Evolutionary conservation across 2,113 vertebrate genomes (phyloP).

Genomic region (Mobula birostris): DNA sequence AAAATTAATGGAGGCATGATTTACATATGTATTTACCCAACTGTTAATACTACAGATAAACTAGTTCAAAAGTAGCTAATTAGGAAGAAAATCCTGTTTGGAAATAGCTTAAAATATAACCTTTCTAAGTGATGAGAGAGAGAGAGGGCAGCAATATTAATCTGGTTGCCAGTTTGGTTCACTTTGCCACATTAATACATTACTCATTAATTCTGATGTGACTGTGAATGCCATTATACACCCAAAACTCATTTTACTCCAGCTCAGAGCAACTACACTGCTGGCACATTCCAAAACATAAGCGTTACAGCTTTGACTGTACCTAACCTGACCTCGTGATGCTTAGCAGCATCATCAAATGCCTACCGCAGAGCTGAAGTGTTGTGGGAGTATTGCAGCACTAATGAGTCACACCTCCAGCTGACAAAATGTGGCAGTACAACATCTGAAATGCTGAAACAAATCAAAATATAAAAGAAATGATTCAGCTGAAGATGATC

Average conservation of each 20-base stretch:
- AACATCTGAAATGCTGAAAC: conserved; percentile 24
- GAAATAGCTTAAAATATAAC: conserved; percentile 1
- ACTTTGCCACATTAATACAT: neutral
- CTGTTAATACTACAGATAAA: neutral
- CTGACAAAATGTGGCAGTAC: conserved; percentile 16
- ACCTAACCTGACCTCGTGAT: conserved; percentile 29
- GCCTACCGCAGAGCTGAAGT: neutral
- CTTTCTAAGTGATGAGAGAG: neutral
- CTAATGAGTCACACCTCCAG: conserved; percentile 34
- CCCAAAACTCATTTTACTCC: neutral
- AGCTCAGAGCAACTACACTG: neutral
- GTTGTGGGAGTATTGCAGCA: conserved; percentile 30
- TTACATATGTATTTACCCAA: neutral
- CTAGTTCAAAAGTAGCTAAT: neutral
- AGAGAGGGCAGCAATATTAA: neutral
- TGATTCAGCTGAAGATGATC: neutral
- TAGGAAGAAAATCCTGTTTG: neutral
- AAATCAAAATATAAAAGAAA: conserved; percentile 18
- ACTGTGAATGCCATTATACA: neutral
- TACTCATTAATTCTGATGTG: neutral
- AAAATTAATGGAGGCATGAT: neutral
- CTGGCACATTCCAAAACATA: neutral
- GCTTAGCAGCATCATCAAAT: neutral
- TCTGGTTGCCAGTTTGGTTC: neutral
- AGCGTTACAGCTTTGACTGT: neutral